Evolutionary conservation across 1,140 invertebrate species (phyloP).

Genomic region (honey bee (Apis mellifera)): DNA sequence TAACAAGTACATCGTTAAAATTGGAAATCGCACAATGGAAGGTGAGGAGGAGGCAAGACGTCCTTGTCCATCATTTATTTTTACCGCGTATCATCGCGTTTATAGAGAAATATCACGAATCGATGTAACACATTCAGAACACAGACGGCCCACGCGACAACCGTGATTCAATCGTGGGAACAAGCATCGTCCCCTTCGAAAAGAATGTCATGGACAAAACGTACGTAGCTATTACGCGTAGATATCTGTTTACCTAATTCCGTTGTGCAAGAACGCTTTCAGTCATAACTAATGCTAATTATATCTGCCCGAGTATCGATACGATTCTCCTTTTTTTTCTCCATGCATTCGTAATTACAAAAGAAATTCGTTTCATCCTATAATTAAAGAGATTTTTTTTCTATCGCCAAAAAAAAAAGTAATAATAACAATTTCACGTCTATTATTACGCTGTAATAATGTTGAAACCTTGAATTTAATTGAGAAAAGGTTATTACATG

Average conservation of each 20-base stretch:
- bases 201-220: constrained; percentile 46
- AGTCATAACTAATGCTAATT: not conserved
- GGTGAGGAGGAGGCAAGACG: not conserved
- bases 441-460: too few relatives aligned
- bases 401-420: too few relatives aligned
- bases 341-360: too few relatives aligned
- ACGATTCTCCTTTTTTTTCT: not conserved
- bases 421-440: too few relatives aligned
- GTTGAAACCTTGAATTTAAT: too few relatives aligned
- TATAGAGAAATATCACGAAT: constrained; percentile 12
- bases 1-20: not conserved
- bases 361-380: too few relatives aligned
- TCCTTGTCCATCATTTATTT: not conserved
- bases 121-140: constrained; percentile 23
- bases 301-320: not conserved
- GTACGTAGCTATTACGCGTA: constrained; percentile 8
- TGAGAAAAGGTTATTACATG: too few relatives aligned
- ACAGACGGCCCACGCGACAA: constrained; percentile 24
- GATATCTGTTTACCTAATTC: constrained; percentile 40
- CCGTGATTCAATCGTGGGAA: constrained; percentile 38
- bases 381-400: too few relatives aligned
- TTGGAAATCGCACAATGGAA: not conserved
- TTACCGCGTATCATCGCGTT: not conserved
- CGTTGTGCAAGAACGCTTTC: constrained; percentile 33
- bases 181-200: constrained; percentile 1